Evolutionary conservation across 2,888 invertebrate genomes (phyloP), one percentile per base, ranked within the genome.

Genomic region (Leptinotarsa rubiginosa): DNA sequence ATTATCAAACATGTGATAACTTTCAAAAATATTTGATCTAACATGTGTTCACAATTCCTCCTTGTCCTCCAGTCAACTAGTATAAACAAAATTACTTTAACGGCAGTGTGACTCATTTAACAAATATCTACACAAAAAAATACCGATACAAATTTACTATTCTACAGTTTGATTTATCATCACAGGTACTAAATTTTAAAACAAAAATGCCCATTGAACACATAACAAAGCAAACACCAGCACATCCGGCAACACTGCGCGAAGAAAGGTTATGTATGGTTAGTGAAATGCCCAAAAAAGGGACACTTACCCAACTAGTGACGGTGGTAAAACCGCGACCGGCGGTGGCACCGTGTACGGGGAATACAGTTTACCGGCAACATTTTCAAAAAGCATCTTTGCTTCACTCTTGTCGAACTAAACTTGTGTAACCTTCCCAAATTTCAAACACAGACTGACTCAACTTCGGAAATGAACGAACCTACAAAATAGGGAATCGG

Each of bases 281-380:
- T 73, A 49, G 62, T 56, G 41, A 73, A 75, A 70, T 15, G 13
- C 50, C 47, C 18, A 59, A 73, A 73, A 52, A 54, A 67, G 47
- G 18, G 7, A 47, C 22, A 86, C 87, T 87, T 85, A 87, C 87
- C 87, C 84, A 73, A 83, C 84, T 65, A 84, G 79, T 65, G 82
- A 82, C 67, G 84, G 83, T 72, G 85, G 84, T 74, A 77, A 52
- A 18, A 77, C 75, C 41, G 75, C 66, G 47, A 93, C 90, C 81
- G 93, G 93, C 86, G 93, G 93, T 84, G 93, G 93, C 87, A 93
- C 92, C 88, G 91, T 92, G 88, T 93, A 93, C 83, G 92, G 91
- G 87, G 90, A 92, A 87, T 92, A 90, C 89, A 93, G 90, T 88
- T 93, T 92, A 52, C 89, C 88, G 86, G 89, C 88, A 86, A 92